Conservation (phyloP, 2,888 invertebrate genomes). For the Rotaria magnacalcarata region DNA sequence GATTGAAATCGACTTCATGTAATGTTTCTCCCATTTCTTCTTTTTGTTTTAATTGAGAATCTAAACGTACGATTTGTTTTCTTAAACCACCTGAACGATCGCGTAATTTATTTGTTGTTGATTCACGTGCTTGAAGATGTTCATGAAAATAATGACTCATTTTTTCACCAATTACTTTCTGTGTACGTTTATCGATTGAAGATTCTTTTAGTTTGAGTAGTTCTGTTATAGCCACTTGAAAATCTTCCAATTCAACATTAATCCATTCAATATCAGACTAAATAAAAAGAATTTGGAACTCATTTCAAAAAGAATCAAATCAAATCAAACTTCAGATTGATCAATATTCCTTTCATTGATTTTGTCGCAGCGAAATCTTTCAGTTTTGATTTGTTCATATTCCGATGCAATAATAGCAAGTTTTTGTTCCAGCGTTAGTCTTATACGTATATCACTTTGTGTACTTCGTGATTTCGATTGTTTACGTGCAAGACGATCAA, state of each 20-base stretch:
- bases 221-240: conserved; percentile 57
- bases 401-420: conserved; percentile 59
- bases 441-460: conserved; percentile 53
- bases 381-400: conserved; percentile 57
- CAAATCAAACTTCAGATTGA: background rate
- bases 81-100: conserved; percentile 22
- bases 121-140: conserved; percentile 54
- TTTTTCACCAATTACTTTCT: conserved; percentile 57
- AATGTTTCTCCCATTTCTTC: conserved; percentile 60
- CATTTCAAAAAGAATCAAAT: conserved; percentile 50
- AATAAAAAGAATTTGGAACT: conserved; percentile 54
- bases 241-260: conserved; percentile 55
- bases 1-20: conserved; percentile 60
- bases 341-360: background rate
- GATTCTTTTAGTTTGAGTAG: conserved; percentile 53
- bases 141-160: conserved; percentile 58
- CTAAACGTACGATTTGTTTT: background rate
- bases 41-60: conserved; percentile 51
- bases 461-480: conserved; percentile 57
- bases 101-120: background rate
- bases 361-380: conserved; percentile 49
- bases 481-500: conserved; percentile 51
- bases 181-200: conserved; percentile 55
- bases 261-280: background rate
- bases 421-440: conserved; percentile 58